A percentile compares a stretch with the other conserved stretches of the same genome.
Conservation (phyloP, 2,113 vertebrate genomes). For the human (Homo sapiens) region DNA sequence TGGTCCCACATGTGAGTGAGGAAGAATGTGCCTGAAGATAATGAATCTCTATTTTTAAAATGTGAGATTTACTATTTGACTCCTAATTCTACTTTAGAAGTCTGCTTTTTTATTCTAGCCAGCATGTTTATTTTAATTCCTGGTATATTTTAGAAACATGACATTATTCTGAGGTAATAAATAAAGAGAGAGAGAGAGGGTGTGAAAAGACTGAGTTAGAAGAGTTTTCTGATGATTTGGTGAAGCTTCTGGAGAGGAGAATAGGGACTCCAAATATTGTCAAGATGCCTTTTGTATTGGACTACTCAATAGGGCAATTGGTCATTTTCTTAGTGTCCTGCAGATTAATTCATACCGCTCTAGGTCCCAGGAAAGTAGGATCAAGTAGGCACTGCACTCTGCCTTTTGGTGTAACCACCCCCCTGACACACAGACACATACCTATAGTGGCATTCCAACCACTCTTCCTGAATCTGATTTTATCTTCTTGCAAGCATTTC, state of each 20-base stretch:
- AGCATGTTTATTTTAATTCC: constrained; percentile 71
- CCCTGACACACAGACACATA: too few species aligned
- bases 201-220: constrained; percentile 42
- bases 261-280: background rate
- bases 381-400: background rate
- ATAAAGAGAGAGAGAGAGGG: constrained; percentile 30
- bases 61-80: constrained; percentile 27
- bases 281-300: background rate
- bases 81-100: constrained; percentile 61
- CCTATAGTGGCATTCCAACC: background rate
- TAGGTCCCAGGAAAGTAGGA: background rate
- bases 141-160: constrained; percentile 65
- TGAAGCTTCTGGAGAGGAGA: constrained; percentile 35
- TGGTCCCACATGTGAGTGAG: constrained; percentile 53
- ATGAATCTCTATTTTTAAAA: constrained; percentile 62
- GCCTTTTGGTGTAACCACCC: background rate
- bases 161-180: constrained; percentile 67
- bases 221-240: constrained; percentile 53
- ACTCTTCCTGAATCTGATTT: background rate
- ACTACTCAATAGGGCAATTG: background rate
- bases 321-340: background rate
- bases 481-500: background rate
- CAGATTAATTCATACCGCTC: background rate
- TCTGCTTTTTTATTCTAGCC: constrained; percentile 54
- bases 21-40: constrained; percentile 32